Evolutionary conservation across 1,140 invertebrate genomes (phyloP), one percentile per base, ranked within the genome.

Genomic region (Brachionus sp.): DNA sequence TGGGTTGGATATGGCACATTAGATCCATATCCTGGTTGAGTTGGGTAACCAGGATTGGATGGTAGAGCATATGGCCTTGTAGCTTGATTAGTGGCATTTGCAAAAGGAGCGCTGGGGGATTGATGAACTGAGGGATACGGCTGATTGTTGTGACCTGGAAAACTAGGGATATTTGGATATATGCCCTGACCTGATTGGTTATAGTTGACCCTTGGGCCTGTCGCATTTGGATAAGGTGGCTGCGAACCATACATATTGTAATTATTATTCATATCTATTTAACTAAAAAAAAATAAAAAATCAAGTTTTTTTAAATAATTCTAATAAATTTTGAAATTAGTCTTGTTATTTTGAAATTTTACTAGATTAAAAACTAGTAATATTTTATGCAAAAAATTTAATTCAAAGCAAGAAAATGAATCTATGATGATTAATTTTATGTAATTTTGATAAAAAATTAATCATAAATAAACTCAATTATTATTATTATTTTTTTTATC

Each of bases 241-340:
- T 70, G 66, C 16, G 66, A 70, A 39, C 70, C 70, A 46, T 75
- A 75, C 39, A 44, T 42, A 46, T 75, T 35, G 44, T 75, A 46
- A 75, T 29, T 29, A 29, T 13, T 75, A 29, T 29, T 29, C 7
- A 23, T 19, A 75, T 75, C 44, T 39, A 25, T 35, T n/a, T 46
- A 7, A 42, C 25, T 13, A 33, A n/a, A 64, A 25, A 64, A 10
- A 16, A 7, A 64, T 16, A 10, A 25, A 1, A 13, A 25, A 68
- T 37, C 33, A n/a, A 23, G 29, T 13, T 68, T 25, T 68, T 3
- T 33, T 68, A 68, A 35, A 68, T 68, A 68, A 35, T 13, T 16
- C 4, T n/a, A 68, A 35, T 68, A 68, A 68, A 73, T 73, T 73
- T 73, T 73, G 68, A 73, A 73, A 73, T 73, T 29, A 29, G 1